A percentile compares a stretch with the other conserved stretches of the same genome.
Conservation (phyloP, 1,140 invertebrate species). For the Tribolium castaneum region DNA sequence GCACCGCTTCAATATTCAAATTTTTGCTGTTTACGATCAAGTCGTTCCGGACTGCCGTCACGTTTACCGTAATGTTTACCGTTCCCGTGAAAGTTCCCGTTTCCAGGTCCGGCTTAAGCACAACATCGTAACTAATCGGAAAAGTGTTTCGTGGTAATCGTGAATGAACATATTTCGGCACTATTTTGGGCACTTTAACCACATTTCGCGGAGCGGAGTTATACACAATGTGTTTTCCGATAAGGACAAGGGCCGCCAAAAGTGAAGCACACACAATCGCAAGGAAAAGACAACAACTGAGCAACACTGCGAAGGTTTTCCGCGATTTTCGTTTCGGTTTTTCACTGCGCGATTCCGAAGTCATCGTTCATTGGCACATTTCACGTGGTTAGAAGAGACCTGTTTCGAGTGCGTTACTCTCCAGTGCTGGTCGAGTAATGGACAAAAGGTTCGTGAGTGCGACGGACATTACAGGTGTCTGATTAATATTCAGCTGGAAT, state of each 20-base stretch:
- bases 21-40: constrained; percentile 79
- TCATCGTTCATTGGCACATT: constrained; percentile 62
- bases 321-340: constrained; percentile 36
- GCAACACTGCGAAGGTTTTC: constrained; percentile 55
- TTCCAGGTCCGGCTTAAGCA: constrained; percentile 78
- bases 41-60: constrained; percentile 67
- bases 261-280: constrained; percentile 65
- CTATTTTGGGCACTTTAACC: constrained; percentile 42
- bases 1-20: constrained; percentile 67
- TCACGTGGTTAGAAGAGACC: not conserved
- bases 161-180: constrained; percentile 38
- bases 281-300: constrained; percentile 66
- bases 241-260: constrained; percentile 65
- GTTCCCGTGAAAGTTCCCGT: constrained; percentile 77
- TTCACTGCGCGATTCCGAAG: constrained; percentile 36
- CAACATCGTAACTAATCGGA: constrained; percentile 81
- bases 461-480: not conserved
- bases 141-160: constrained; percentile 75
- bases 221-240: constrained; percentile 63
- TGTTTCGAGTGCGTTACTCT: not conserved
- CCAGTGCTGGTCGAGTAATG: not conserved
- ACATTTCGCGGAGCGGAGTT: constrained; percentile 51
- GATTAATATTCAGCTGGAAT: constrained; percentile 1
- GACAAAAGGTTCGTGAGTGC: not conserved
- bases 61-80: constrained; percentile 77